Percentiles rank a stretch among this genome's conserved stretches.
phyloP scores from a whole-genome alignment of 2,113 vertebrate species.

The Cranoglanis bouderius region DNA sequence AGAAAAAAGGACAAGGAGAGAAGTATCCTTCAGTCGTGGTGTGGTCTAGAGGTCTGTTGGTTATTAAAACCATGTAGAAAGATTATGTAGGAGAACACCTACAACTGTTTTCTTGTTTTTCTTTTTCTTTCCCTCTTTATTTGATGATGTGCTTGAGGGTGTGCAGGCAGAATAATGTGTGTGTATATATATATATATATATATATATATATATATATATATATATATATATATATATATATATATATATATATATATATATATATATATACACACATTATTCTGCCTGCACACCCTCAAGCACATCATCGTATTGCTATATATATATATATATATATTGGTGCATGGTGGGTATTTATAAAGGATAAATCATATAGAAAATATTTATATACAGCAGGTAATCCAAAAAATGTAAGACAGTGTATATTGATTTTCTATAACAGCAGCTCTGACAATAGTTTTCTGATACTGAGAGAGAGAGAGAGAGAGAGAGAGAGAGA shows the following conservation, averaged over 20 bases:
- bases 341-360: neutral
- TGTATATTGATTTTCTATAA: neutral
- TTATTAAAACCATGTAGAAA: conserved; percentile 31
- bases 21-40: neutral
- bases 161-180: conserved; percentile 63
- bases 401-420: neutral
- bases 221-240: too few relatives aligned
- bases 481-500: neutral
- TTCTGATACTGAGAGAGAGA: neutral
- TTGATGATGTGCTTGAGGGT: conserved; percentile 72
- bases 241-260: too few relatives aligned
- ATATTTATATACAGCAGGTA: neutral
- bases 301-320: conserved; percentile 76
- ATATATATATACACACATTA: conserved; percentile 32
- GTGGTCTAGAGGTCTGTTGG: conserved; percentile 24
- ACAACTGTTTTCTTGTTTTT: neutral
- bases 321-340: too few relatives aligned
- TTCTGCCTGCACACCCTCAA: conserved; percentile 65
- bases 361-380: neutral
- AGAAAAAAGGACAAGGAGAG: neutral
- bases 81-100: neutral
- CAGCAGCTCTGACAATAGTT: neutral
- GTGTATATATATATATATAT: too few relatives aligned
- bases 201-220: too few relatives aligned
- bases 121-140: conserved; percentile 41